phyloP scores from a whole-genome alignment of 2,888 invertebrate species.

The Cataglyphis rosenhaueri region DNA sequence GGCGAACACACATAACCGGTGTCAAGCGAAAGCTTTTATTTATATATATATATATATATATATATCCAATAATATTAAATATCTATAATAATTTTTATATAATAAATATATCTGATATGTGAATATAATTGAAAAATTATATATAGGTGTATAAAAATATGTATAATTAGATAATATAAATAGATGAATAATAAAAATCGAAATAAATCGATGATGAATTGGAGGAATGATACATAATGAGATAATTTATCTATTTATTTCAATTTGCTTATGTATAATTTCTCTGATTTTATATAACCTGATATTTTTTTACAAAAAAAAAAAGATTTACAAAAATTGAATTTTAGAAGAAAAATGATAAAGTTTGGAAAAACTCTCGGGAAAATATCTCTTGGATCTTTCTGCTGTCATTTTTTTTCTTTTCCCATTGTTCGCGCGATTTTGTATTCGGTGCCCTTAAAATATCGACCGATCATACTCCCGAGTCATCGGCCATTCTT shows the following conservation, averaged over 20 bases:
- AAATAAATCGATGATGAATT: not conserved
- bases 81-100: not conserved
- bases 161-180: not conserved
- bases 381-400: not conserved
- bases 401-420: not conserved
- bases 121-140: not conserved
- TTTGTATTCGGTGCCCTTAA: slow-evolving; percentile 62
- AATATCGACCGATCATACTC: slow-evolving; percentile 74
- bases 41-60: not conserved
- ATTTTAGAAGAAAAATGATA: not conserved
- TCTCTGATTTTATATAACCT: not conserved
- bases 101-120: not conserved
- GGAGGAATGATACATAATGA: not conserved
- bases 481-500: slow-evolving; percentile 42
- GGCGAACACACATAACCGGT: slow-evolving; percentile 67
- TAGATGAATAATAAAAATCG: too few species aligned
- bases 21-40: not conserved
- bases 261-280: not conserved
- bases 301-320: not conserved
- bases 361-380: not conserved
- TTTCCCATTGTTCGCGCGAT: not conserved
- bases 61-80: slow-evolving; percentile 21
- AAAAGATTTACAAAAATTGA: not conserved
- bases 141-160: not conserved
- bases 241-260: not conserved